Conservation (phyloP, 2,797 vertebrate species). For the Heteromormyrus szaboi region DNA sequence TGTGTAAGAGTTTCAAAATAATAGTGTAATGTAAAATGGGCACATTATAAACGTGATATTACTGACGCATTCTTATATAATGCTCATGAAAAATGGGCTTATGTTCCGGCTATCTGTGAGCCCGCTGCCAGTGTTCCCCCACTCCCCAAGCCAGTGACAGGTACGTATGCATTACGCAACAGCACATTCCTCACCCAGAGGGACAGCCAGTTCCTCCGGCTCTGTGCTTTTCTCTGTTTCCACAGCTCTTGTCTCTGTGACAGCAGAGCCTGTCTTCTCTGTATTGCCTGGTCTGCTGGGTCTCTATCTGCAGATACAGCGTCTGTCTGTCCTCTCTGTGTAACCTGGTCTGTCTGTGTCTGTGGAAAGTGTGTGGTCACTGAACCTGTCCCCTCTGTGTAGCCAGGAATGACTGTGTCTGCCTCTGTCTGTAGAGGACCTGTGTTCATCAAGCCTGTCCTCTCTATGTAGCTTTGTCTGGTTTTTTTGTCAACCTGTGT, state of each 20-base stretch:
- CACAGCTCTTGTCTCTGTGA: background rate
- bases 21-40: background rate
- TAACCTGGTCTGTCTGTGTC: background rate
- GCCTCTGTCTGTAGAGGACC: background rate
- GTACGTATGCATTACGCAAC: background rate
- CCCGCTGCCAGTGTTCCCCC: background rate
- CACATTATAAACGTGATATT: background rate
- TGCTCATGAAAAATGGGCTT: background rate
- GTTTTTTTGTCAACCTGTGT: background rate
- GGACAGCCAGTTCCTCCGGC: background rate
- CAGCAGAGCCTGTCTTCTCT: background rate
- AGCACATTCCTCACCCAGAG: background rate
- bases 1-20: background rate
- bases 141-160: background rate
- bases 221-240: background rate
- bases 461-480: background rate
- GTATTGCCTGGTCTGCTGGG: background rate
- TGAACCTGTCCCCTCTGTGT: background rate
- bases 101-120: background rate
- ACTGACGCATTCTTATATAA: background rate
- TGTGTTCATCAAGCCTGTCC: background rate
- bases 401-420: background rate
- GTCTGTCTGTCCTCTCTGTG: background rate
- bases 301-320: background rate
- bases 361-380: background rate